Conservation (phyloP, 2,888 invertebrate genomes). For the Parascotia fuliginaria region DNA sequence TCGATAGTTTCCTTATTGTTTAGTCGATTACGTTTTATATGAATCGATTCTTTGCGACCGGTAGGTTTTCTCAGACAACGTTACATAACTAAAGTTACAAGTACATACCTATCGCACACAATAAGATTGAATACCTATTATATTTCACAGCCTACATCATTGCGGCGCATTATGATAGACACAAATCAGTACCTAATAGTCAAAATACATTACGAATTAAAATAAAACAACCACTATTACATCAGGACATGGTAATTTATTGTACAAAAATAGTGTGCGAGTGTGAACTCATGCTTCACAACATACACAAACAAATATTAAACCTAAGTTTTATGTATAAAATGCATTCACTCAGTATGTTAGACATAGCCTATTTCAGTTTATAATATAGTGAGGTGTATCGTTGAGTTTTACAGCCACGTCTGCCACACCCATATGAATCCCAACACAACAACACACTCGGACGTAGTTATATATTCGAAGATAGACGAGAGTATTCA, state of each 20-base stretch:
- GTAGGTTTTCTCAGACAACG: slow-evolving; percentile 11
- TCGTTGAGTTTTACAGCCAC: slow-evolving; percentile 83
- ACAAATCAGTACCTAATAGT: slow-evolving; percentile 15
- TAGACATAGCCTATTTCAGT: slow-evolving; percentile 81
- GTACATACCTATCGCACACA: background rate
- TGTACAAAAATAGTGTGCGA: slow-evolving; percentile 86
- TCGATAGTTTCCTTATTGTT: slow-evolving; percentile 37
- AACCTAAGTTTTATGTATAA: slow-evolving; percentile 81
- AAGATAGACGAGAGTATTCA: slow-evolving; percentile 32
- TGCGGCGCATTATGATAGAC: slow-evolving; percentile 9
- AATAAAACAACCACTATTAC: slow-evolving; percentile 76
- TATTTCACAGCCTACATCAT: slow-evolving; percentile 1
- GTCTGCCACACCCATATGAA: slow-evolving; percentile 61
- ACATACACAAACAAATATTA: slow-evolving; percentile 82
- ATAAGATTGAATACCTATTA: slow-evolving; percentile 2
- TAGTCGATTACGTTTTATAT: slow-evolving; percentile 19
- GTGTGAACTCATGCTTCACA: slow-evolving; percentile 82
- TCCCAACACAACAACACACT: slow-evolving; percentile 66
- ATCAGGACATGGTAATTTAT: slow-evolving; percentile 84
- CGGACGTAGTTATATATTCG: slow-evolving; percentile 46
- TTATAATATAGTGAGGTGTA: slow-evolving; percentile 73
- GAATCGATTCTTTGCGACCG: slow-evolving; percentile 20
- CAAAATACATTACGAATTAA: slow-evolving; percentile 41
- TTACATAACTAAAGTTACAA: slow-evolving; percentile 11
- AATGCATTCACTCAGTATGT: slow-evolving; percentile 84